Evolutionary conservation across 1,140 invertebrate genomes (phyloP).

Genomic region (Tetragonula clypearis): DNA sequence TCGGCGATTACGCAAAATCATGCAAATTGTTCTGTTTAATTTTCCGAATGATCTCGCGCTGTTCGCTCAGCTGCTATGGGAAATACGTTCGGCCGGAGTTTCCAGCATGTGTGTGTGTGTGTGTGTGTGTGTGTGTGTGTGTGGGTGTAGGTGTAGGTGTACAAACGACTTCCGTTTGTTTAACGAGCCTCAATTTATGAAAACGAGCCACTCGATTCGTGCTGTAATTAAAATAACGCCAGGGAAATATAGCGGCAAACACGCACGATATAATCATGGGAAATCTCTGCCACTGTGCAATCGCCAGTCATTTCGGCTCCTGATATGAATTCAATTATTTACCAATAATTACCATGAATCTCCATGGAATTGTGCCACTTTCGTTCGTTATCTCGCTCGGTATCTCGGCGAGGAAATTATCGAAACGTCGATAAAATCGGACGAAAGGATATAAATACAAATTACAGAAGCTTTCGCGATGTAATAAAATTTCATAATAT

Average conservation of each 20-base stretch:
- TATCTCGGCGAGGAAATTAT: background rate
- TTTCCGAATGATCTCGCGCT: background rate
- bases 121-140: background rate
- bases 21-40: background rate
- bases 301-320: background rate
- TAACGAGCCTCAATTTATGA: conserved; percentile 12
- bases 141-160: background rate
- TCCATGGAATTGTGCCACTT: background rate
- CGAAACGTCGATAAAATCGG: background rate
- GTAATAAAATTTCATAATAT: no score
- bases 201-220: conserved; percentile 5
- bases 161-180: conserved; percentile 5
- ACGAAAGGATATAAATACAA: no score
- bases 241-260: background rate
- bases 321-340: background rate
- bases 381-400: background rate
- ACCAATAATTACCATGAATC: background rate
- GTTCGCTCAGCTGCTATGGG: background rate
- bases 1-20: background rate
- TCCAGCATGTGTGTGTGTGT: conserved; percentile 4
- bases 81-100: conserved; percentile 2
- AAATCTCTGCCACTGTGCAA: background rate
- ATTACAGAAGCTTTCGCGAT: no score
- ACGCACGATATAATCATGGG: background rate
- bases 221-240: background rate